phyloP scores from a whole-genome alignment of 2,113 vertebrate genomes.

The Bolborhynchus lineola region DNA sequence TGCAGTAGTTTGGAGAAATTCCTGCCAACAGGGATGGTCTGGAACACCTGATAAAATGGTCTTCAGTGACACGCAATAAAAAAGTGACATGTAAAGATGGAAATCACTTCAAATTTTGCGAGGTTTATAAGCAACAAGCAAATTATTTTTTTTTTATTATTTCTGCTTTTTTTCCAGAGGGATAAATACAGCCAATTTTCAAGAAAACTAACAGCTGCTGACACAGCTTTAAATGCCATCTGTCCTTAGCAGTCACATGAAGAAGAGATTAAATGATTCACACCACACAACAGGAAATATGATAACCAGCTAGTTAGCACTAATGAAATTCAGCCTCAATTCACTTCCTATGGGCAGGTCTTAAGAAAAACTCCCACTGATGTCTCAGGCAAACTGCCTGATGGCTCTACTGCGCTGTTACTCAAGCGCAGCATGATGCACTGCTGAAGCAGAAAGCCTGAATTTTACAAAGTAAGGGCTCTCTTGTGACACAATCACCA shows the following conservation, averaged over 20 bases:
- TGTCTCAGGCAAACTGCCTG: neutral
- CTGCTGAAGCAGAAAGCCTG: neutral
- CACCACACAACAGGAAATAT: conserved; percentile 22
- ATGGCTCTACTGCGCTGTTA: neutral
- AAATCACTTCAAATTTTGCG: conserved; percentile 14
- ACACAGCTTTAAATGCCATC: conserved; percentile 48
- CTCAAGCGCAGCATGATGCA: neutral
- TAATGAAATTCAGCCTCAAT: conserved; percentile 23
- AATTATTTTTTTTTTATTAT: neutral
- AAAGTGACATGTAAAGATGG: neutral
- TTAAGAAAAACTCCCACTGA: neutral
- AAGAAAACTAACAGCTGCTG: conserved; percentile 39
- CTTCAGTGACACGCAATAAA: conserved; percentile 9
- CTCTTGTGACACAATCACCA: neutral
- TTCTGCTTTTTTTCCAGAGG: neutral
- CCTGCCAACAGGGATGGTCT: conserved; percentile 28
- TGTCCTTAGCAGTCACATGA: conserved; percentile 3
- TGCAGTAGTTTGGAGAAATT: neutral
- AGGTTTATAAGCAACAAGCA: conserved; percentile 24
- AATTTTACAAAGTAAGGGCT: neutral
- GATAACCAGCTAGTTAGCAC: neutral
- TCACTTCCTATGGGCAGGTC: neutral
- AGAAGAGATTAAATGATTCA: conserved; percentile 12
- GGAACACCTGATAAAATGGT: conserved; percentile 47
- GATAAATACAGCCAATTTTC: conserved; percentile 38